phyloP scores from a whole-genome alignment of 2,888 invertebrate species.

The Anoplius nigerrimus region DNA sequence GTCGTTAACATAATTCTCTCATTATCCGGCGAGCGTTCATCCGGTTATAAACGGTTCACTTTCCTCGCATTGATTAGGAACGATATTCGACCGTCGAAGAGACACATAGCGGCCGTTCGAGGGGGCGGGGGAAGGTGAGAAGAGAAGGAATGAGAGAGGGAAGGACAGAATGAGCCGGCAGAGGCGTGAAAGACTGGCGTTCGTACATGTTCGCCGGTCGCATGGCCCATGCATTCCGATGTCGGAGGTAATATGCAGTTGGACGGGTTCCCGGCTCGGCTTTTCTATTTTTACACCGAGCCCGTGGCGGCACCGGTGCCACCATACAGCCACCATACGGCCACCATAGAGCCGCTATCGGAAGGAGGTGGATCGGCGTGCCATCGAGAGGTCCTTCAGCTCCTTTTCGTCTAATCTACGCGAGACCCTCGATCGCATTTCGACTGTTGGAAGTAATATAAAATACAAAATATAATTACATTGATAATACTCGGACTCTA shows the following conservation, averaged over 20 bases:
- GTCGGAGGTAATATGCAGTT: slow-evolving; percentile 65
- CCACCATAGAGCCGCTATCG: slow-evolving; percentile 26
- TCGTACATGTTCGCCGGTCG: slow-evolving; percentile 40
- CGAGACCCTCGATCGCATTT: not conserved
- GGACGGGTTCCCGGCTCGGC: slow-evolving; percentile 65
- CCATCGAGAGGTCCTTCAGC: not conserved
- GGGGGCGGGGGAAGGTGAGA: too few species aligned
- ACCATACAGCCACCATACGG: slow-evolving; percentile 34
- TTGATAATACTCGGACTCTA: too few species aligned
- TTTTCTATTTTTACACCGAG: slow-evolving; percentile 64
- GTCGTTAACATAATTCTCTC: too few species aligned
- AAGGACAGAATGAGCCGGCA: slow-evolving; percentile 10
- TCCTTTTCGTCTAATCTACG: slow-evolving; percentile 7
- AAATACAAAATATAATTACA: too few species aligned
- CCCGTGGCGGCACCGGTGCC: slow-evolving; percentile 20
- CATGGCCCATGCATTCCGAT: slow-evolving; percentile 63
- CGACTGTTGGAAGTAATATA: too few species aligned
- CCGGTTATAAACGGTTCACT: slow-evolving; percentile 14
- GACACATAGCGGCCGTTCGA: too few species aligned
- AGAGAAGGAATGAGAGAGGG: too few species aligned
- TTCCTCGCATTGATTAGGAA: not conserved
- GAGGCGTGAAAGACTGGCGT: slow-evolving; percentile 49
- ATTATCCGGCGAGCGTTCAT: slow-evolving; percentile 13
- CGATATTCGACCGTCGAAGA: too few species aligned
- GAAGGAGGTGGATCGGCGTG: not conserved